Base-by-base conservation (phyloP, 1,140 invertebrate species). In the Episyrphus balteatus region DNA sequence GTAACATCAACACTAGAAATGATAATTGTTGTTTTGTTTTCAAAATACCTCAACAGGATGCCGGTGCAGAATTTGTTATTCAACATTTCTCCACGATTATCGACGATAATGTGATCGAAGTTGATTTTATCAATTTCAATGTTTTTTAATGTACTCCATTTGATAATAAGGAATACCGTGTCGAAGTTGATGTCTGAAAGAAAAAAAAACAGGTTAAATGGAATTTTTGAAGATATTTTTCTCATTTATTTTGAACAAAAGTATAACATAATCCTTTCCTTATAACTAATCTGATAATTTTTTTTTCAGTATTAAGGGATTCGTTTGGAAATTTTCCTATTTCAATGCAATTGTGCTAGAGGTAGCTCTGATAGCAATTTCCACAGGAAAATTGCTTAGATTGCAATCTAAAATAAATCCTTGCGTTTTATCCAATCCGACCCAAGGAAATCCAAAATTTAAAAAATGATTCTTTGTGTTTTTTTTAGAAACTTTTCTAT, bases 1-100 rank as follows among this genome's bases (percentile, higher is more conserved):
- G 63, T 66, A 39, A 66, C 54, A 47, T 66, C 63, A 33, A 58
- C 54, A 55, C 59, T 64, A n/a, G 63, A 63, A 49, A 66, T 59
- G 46, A 66, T 41, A 39, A 66, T 52, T 42, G 64, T 61, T 19
- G 64, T 55, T 38, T 55, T 57, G 15, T 53, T 46, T 45, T 66
- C 63, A 32, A 53, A 66, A 15, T 66, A 54, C 47, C 64, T 64
- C 1, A 66, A 31, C 21, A 66, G 51, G 59, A 62, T 62, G 14
- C 58, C 62, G 9, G 53, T 59, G 45, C 63, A 66, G 21, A 66
- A 63, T 40, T 48, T 54, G 46, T 66, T 66, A 44, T 60, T 64
- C 17, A 66, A 30, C 17, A 61, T 52, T 45, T 56, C 52, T 0
- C 59, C 63, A 12, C 63, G 56, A 52, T 66, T 57, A 48, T 66